phyloP scores from a whole-genome alignment of 2,888 invertebrate genomes.

The Cheilosia impressa region DNA sequence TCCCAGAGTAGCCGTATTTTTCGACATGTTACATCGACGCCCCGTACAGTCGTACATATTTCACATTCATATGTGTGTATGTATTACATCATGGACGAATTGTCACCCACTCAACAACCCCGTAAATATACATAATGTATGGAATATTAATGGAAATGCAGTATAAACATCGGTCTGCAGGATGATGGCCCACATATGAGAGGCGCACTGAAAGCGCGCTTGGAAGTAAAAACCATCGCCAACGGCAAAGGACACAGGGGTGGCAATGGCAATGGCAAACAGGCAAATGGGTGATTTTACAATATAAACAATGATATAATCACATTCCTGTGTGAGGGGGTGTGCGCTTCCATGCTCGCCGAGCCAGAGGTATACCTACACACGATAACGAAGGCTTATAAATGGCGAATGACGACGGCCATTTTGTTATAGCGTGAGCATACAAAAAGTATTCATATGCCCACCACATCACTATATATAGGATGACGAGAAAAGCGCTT shows the following conservation, averaged over 20 bases:
- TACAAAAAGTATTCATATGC: conserved; percentile 60
- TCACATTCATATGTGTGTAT: neutral
- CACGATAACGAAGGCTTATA: conserved; percentile 76
- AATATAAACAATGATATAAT: conserved; percentile 75
- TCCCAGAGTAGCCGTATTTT: conserved; percentile 49
- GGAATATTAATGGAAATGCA: conserved; percentile 66
- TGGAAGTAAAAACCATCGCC: conserved; percentile 54
- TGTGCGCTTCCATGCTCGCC: conserved; percentile 22
- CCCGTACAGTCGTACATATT: neutral
- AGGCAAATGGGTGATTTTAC: conserved; percentile 73
- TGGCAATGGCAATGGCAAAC: conserved; percentile 20
- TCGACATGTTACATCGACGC: conserved; percentile 11
- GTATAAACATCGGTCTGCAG: conserved; percentile 57
- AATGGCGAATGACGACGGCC: conserved; percentile 77
- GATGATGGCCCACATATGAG: conserved; percentile 71
- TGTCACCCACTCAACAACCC: conserved; percentile 62
- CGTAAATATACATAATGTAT: conserved; percentile 55
- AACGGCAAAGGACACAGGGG: conserved; percentile 68
- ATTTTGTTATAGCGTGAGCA: conserved; percentile 76
- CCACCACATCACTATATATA: conserved; percentile 49
- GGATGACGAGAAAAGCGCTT: conserved; percentile 65
- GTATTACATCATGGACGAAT: conserved; percentile 23
- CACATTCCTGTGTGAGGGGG: conserved; percentile 67
- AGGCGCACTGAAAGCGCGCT: conserved; percentile 58
- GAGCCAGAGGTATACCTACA: conserved; percentile 53